Evolutionary conservation across 1,140 invertebrate genomes (phyloP), one percentile per base, ranked within the genome.

Genomic region (Glossosoma conforme): DNA sequence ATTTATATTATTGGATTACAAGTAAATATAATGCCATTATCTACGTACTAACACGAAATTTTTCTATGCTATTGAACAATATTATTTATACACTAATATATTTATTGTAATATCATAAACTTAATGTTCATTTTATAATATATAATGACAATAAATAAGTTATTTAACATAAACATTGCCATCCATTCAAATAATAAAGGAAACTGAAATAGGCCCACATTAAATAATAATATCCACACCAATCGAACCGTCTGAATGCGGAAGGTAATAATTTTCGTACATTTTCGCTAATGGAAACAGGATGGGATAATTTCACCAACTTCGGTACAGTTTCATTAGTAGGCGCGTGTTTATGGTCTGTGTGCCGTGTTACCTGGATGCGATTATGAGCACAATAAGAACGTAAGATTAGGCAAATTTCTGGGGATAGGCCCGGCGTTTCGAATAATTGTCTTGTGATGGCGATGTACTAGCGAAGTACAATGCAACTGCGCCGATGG

Each of bases 261-360:
- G 47, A 56, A 43, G 28, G 19, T 42, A 43, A 48, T 46, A 52
- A 52, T 56, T 52, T 56, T 30, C 30, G 37, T 52, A 52, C 36
- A 42, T 52, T 52, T 52, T 52, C 43, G 43, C 43, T 56, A 56
- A 56, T 56, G 48, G 54, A 33, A 46, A 45, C 44, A 43, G 54
- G 54, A 47, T 52, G 25, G 43, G 46, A 47, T 52, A 47, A 52
- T 56, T 56, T 52, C 30, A 33, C 24, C 17, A 33, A 33, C 32
- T 37, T 13, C 32, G 21, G 37, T 43, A 51, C 47, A 56, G 51
- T 50, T 56, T 54, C 52, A 37, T 48, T 47, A 56, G 30, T 35
- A 15, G 22, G 33, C 5, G 42, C 15, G 20, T 21, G 15, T 9
- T 11, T n/a, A n/a, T n/a, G n/a, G n/a, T n/a, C n/a, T n/a, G n/a